These are phyloP conservation scores for Drosophila melanica DNA, from an alignment of 1,140 invertebrate genomes.

Conservation along the genomic window DNA sequence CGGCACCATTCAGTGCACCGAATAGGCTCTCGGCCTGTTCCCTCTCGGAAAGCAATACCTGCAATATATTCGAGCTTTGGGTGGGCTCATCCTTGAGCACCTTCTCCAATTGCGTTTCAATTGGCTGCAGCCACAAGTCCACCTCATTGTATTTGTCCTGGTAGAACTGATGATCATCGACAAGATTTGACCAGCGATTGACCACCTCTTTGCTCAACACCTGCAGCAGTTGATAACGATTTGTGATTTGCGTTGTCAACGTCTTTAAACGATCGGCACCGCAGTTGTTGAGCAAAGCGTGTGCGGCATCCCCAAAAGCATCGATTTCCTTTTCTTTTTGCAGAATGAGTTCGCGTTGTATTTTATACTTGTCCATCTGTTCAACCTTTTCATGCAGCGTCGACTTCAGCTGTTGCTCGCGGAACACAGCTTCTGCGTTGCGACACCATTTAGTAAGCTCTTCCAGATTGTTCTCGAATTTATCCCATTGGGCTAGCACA, in stretches of 20 bases:
- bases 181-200: constrained; percentile 92
- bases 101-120: constrained; percentile 90
- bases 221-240: constrained; percentile 93
- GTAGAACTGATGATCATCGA: constrained; percentile 93
- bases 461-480: constrained; percentile 93
- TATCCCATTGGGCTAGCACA: constrained; percentile 92
- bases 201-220: constrained; percentile 94
- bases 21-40: constrained; percentile 93
- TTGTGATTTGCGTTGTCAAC: constrained; percentile 94
- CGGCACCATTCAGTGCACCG: constrained; percentile 88
- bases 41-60: constrained; percentile 91
- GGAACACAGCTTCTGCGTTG: constrained; percentile 91
- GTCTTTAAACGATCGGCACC: constrained; percentile 94
- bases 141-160: constrained; percentile 90
- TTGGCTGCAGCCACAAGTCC: constrained; percentile 90
- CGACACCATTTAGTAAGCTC: constrained; percentile 93
- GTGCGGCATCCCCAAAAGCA: constrained; percentile 94
- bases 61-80: constrained; percentile 86
- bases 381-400: constrained; percentile 92
- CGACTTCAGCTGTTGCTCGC: constrained; percentile 92
- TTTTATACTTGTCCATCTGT: constrained; percentile 89
- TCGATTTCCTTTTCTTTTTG: constrained; percentile 93
- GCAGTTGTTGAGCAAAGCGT: constrained; percentile 92
- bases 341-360: constrained; percentile 90
- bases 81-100: constrained; percentile 86